These are phyloP conservation scores for Sebastes schlegelii DNA, from an alignment of 2,113 vertebrate genomes.

Conservation along the genomic window DNA sequence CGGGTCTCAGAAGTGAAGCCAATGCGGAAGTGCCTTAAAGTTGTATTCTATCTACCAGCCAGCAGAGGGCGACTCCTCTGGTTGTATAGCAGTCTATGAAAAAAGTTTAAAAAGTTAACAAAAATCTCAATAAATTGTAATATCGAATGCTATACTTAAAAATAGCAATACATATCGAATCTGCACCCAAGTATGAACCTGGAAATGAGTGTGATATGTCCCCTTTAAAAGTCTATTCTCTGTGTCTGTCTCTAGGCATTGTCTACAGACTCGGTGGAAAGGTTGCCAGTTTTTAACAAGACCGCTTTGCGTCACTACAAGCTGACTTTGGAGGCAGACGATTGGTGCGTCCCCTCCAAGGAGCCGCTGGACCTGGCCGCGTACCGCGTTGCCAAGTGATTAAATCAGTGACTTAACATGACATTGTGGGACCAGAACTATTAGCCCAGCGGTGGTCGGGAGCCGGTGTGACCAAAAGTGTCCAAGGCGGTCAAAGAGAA, in stretches of 20 bases:
- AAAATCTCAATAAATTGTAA: too few relatives aligned
- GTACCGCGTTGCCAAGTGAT: slow-evolving; percentile 78
- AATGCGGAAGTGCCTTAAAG: too few relatives aligned
- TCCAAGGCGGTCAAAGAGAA: neutral
- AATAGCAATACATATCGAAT: too few relatives aligned
- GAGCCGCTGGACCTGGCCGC: slow-evolving; percentile 89
- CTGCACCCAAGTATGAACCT: too few relatives aligned
- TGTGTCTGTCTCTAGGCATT: slow-evolving; percentile 81
- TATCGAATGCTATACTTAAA: too few relatives aligned
- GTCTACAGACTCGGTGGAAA: slow-evolving; percentile 90
- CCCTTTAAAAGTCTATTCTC: neutral
- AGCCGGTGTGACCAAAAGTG: neutral
- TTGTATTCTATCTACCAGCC: too few relatives aligned
- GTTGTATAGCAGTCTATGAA: too few relatives aligned
- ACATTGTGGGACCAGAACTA: slow-evolving; percentile 33
- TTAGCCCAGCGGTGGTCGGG: neutral
- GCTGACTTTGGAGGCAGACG: slow-evolving; percentile 88
- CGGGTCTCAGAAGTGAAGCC: too few relatives aligned
- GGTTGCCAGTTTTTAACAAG: slow-evolving; percentile 92
- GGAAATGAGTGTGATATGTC: too few relatives aligned
- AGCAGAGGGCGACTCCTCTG: too few relatives aligned
- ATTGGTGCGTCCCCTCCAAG: slow-evolving; percentile 91
- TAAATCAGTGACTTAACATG: neutral
- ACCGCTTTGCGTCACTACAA: slow-evolving; percentile 91
- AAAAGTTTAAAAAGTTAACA: too few relatives aligned